A percentile compares a stretch with the other conserved stretches of the same genome.
Evolutionary conservation across 2,113 vertebrate species (phyloP).

Genomic region (Heterochromis multidens): DNA sequence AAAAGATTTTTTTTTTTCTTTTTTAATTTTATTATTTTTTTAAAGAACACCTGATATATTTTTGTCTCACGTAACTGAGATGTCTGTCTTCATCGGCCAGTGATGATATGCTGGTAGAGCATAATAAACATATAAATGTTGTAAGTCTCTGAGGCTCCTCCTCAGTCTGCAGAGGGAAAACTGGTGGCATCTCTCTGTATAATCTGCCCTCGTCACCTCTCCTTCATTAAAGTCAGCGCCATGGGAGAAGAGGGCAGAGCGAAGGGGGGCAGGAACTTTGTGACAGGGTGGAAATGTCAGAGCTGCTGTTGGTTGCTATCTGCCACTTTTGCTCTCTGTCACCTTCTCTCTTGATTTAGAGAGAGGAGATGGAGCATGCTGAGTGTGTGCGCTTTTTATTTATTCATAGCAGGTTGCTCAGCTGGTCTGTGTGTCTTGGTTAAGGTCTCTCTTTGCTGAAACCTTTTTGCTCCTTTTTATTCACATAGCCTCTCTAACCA

Average conservation of each 20-base stretch:
- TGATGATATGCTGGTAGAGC: background rate
- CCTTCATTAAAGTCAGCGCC: slow-evolving; percentile 29
- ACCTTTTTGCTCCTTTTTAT: background rate
- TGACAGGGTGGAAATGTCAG: slow-evolving; percentile 52
- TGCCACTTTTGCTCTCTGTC: background rate
- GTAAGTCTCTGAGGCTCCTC: background rate
- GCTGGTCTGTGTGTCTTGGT: background rate
- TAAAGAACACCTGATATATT: background rate
- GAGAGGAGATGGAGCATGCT: background rate
- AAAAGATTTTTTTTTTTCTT: background rate
- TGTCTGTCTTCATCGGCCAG: background rate
- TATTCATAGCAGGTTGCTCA: slow-evolving; percentile 13
- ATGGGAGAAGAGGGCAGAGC: slow-evolving; percentile 17
- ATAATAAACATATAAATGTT: background rate
- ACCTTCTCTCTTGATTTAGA: slow-evolving; percentile 3
- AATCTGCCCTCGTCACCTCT: slow-evolving; percentile 15
- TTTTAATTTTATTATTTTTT: no score
- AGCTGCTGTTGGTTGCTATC: slow-evolving; percentile 11
- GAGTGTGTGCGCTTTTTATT: slow-evolving; percentile 7
- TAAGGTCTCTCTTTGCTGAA: background rate
- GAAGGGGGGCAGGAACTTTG: slow-evolving; percentile 14
- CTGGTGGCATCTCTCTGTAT: background rate
- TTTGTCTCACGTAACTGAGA: no score
- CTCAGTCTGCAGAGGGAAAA: background rate
- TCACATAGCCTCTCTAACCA: background rate